Evolutionary conservation across 2,888 invertebrate species (phyloP), one percentile per base, ranked within the genome.

Genomic region (Leptinotarsa rubiginosa): DNA sequence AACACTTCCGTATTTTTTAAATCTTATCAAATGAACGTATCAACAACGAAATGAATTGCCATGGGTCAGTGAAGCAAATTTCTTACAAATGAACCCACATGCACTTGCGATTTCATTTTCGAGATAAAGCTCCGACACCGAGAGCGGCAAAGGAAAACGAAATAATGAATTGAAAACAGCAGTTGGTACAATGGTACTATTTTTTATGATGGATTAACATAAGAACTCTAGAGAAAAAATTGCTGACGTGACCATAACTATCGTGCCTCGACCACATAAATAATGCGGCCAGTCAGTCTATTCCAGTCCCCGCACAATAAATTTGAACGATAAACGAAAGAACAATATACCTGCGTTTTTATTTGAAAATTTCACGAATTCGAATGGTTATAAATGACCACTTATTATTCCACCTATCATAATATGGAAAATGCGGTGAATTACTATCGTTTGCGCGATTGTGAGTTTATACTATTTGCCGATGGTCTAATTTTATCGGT

Each of bases 211-310:
- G 77, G 80, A 84, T 85, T 84, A 82, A 83, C 83, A 84, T 84
- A 82, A 81, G 81, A 81, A 80, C 56, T 50, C 22, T 68, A 75
- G 78, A 18, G 31, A 79, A 81, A 82, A 83, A 84, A 83, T 82
- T 76, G 79, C 80, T 85, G 82, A 86, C 86, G 86, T 86, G 85
- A 86, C 85, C 84, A 78, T 85, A 85, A 85, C 83, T 85, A 82
- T 86, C 86, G 86, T 86, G 86, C 85, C 84, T 81, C 81, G 69
- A 76, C 78, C 77, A 74, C 81, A 85, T 86, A 86, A 86, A 86
- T 86, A 85, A 85, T 83, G 73, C 80, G 75, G 80, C 81, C 80
- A 83, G 84, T 80, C 84, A 80, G 85, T 85, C 83, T 82, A 83
- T 84, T 84, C 80, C 83, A 83, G 84, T 83, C 84, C 81, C 81